phyloP scores from a whole-genome alignment of 2,888 invertebrate species.

The Scaptomyza caliginosa region DNA sequence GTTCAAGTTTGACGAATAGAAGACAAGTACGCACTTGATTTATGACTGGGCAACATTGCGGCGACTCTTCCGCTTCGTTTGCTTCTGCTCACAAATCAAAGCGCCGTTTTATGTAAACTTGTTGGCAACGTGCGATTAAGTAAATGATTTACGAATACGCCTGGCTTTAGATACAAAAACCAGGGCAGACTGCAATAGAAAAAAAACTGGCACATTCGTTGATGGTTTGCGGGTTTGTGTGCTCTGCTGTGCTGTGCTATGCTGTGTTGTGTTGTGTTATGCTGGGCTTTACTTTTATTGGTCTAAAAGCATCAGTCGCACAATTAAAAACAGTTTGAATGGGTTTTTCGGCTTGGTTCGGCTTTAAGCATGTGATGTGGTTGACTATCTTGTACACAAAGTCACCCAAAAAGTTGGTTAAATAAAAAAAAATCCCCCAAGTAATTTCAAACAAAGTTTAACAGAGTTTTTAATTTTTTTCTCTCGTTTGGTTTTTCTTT shows the following conservation, averaged over 20 bases:
- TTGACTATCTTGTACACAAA: conserved; percentile 27
- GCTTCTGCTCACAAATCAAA: conserved; percentile 52
- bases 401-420: conserved; percentile 76
- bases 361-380: conserved; percentile 16
- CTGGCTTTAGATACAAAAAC: conserved; percentile 44
- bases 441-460: conserved; percentile 81
- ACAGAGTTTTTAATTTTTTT: too few relatives aligned
- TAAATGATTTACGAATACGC: conserved; percentile 75
- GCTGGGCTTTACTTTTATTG: conserved; percentile 34
- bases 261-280: too few relatives aligned
- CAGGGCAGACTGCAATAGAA: neutral
- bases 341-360: conserved; percentile 1
- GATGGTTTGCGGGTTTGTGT: neutral
- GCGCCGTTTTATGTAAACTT: conserved; percentile 71
- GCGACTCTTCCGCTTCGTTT: conserved; percentile 71
- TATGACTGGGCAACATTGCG: conserved; percentile 49
- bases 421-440: conserved; percentile 79
- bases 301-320: conserved; percentile 39
- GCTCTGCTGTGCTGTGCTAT: conserved; percentile 2
- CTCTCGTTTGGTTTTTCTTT: too few relatives aligned
- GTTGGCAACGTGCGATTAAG: conserved; percentile 73
- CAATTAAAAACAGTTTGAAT: neutral
- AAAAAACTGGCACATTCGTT: neutral
- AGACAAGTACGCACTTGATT: conserved; percentile 36
- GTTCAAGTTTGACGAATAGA: conserved; percentile 17